phyloP scores from a whole-genome alignment of 92 coral and sea anemone species.

The Phenganax marumi region DNA sequence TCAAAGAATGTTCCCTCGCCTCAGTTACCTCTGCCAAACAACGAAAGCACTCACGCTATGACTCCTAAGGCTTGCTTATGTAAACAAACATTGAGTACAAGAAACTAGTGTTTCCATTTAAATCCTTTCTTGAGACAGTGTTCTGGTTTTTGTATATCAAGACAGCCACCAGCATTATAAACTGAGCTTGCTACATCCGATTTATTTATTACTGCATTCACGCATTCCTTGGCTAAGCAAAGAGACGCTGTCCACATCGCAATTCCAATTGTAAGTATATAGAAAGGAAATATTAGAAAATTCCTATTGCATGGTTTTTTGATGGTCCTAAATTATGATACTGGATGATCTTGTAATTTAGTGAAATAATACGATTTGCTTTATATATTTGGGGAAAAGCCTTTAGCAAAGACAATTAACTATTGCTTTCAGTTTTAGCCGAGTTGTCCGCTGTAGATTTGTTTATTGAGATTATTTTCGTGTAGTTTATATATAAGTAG shows the following conservation, averaged over 20 bases:
- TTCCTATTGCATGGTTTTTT: no score
- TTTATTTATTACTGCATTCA: background rate
- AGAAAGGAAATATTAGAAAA: no score
- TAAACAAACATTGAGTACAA: constrained; percentile 35
- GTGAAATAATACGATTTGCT: no score
- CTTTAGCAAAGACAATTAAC: no score
- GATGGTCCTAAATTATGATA: no score
- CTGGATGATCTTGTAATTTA: no score
- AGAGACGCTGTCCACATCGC: background rate
- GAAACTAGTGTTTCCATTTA: background rate
- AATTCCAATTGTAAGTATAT: no score
- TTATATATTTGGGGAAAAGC: no score
- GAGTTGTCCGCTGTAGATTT: no score
- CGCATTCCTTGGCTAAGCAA: background rate
- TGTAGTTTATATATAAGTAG: no score
- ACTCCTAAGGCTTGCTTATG: constrained; percentile 1
- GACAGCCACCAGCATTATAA: background rate
- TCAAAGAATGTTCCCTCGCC: background rate
- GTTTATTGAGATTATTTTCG: no score
- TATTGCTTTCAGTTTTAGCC: no score
- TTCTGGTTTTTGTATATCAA: constrained; percentile 17
- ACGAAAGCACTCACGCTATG: constrained; percentile 12
- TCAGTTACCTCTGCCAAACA: background rate
- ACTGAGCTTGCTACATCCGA: constrained; percentile 1
- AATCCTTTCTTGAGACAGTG: background rate